Conservation (phyloP, 2,113 vertebrate species). For the Plecotus auritus region DNA sequence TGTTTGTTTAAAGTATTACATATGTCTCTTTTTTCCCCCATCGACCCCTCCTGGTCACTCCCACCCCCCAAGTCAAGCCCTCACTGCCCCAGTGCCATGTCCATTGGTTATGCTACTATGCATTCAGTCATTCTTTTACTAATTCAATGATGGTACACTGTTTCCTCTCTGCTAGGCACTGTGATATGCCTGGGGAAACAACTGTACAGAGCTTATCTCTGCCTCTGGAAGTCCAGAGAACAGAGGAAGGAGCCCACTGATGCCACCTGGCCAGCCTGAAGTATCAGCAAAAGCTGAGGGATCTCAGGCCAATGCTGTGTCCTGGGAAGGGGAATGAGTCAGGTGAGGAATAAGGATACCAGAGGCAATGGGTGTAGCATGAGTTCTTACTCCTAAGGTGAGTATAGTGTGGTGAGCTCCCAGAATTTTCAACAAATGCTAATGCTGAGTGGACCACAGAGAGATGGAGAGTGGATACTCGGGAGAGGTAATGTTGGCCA, state of each 20-base stretch:
- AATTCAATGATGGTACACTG: accelerated
- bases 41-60: too few relatives aligned
- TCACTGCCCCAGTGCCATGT: too few relatives aligned
- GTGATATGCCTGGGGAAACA: not conserved
- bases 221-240: too few relatives aligned
- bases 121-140: too few relatives aligned
- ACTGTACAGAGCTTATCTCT: not conserved
- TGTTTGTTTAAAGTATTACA: too few relatives aligned
- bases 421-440: accelerated
- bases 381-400: too few relatives aligned
- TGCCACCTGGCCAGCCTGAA: accelerated
- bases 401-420: not conserved
- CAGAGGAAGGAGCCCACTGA: too few relatives aligned
- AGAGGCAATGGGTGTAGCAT: accelerated
- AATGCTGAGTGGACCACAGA: accelerated
- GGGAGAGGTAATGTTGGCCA: accelerated
- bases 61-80: too few relatives aligned
- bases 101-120: too few relatives aligned
- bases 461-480: not conserved
- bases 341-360: accelerated
- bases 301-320: accelerated
- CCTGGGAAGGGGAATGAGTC: not conserved
- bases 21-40: too few relatives aligned
- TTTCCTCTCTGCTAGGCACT: not conserved
- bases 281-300: not conserved